Percentiles rank a stretch among this genome's conserved stretches.
phyloP scores from a whole-genome alignment of 2,113 vertebrate genomes.

The Pimephales promelas region DNA sequence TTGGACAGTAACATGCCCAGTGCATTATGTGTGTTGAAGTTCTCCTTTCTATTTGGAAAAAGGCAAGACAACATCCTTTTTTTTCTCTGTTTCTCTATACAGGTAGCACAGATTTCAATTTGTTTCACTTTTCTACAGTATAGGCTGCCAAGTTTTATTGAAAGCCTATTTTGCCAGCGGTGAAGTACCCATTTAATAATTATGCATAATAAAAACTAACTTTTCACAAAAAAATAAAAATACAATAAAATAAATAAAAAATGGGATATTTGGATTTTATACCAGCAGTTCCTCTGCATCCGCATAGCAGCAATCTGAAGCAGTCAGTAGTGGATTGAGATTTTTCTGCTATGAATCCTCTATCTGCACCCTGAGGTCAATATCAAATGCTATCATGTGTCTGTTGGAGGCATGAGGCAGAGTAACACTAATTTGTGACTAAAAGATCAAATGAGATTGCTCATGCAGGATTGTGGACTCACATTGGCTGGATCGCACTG shows the following conservation, averaged over 20 bases:
- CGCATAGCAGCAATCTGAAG: background rate
- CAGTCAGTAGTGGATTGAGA: background rate
- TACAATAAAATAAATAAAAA: too few relatives aligned
- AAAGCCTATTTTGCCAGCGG: too few relatives aligned
- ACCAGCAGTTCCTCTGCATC: background rate
- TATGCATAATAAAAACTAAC: too few relatives aligned
- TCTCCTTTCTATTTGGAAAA: too few relatives aligned
- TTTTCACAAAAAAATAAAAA: background rate
- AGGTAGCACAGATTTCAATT: too few relatives aligned
- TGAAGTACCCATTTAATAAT: too few relatives aligned
- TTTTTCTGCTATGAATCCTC: background rate
- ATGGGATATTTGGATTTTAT: background rate
- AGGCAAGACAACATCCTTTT: too few relatives aligned
- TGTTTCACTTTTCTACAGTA: too few relatives aligned
- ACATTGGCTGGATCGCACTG: background rate
- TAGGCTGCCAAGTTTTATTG: too few relatives aligned
- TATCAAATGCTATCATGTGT: background rate
- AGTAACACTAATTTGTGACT: background rate
- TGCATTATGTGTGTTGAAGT: too few relatives aligned
- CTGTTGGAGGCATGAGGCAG: background rate
- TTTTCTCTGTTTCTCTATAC: too few relatives aligned
- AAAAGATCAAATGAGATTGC: conserved; percentile 2
- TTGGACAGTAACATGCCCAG: too few relatives aligned
- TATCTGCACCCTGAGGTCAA: background rate
- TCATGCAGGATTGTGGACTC: background rate